These are phyloP conservation scores for Cydia strobilella DNA, from an alignment of 1,140 invertebrate species.

Conservation along the genomic window DNA sequence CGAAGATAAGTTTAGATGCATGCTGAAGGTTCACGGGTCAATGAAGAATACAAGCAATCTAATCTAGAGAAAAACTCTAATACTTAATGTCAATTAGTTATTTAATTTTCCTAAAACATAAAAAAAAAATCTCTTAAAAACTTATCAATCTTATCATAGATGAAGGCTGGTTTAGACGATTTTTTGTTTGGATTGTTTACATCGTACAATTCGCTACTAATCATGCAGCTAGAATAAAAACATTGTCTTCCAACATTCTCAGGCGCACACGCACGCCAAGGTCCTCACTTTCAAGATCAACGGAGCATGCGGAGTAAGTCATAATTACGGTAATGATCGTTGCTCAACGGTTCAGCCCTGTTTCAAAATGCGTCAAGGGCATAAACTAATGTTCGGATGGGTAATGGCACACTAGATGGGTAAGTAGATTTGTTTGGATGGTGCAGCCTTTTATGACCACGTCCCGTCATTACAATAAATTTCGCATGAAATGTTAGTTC, in stretches of 20 bases:
- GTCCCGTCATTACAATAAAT: too few species aligned
- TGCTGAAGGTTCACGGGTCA: too few species aligned
- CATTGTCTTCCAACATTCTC: conserved; percentile 58
- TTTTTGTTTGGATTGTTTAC: conserved; percentile 36
- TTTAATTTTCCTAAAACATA: background rate
- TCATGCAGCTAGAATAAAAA: conserved; percentile 56
- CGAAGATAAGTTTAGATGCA: too few species aligned
- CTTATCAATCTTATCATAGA: too few species aligned
- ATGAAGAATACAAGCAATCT: too few species aligned
- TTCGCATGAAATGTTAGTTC: too few species aligned
- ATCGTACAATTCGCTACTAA: conserved; percentile 33
- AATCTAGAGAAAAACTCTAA: too few species aligned
- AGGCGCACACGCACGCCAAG: conserved; percentile 50
- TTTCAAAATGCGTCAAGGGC: conserved; percentile 48
- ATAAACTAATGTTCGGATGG: background rate
- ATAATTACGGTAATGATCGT: conserved; percentile 74
- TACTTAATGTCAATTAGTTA: too few species aligned
- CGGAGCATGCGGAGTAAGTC: conserved; percentile 68
- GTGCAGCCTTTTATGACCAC: background rate
- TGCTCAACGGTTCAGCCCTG: conserved; percentile 61
- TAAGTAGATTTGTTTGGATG: background rate
- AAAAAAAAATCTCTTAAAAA: too few species aligned
- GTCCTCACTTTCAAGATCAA: conserved; percentile 79
- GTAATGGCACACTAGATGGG: background rate
- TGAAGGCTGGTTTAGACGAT: background rate